phyloP scores from a whole-genome alignment of 2,888 invertebrate species.

The Megalurothrips usitatus region DNA sequence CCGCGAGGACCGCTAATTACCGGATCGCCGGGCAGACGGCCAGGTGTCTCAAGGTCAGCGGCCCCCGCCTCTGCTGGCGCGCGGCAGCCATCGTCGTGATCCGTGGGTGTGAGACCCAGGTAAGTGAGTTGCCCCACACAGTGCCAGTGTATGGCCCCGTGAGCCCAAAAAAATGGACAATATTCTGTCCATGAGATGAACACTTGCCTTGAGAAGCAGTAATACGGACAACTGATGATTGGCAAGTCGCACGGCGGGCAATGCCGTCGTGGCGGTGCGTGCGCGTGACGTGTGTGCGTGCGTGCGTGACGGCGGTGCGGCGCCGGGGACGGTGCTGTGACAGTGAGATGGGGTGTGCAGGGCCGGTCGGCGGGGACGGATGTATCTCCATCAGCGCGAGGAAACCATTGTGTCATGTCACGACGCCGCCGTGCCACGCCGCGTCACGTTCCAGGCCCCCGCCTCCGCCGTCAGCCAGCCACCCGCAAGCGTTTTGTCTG shows the following conservation, averaged over 20 bases:
- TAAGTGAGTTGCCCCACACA: too few relatives aligned
- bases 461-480: neutral
- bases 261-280: too few relatives aligned
- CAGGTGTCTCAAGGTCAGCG: constrained; percentile 19
- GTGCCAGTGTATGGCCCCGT: too few relatives aligned
- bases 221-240: too few relatives aligned
- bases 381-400: constrained; percentile 9
- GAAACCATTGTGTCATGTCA: constrained; percentile 20
- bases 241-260: too few relatives aligned
- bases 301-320: neutral
- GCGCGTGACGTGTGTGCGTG: too few relatives aligned
- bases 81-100: too few relatives aligned
- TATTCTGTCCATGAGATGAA: too few relatives aligned
- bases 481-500: constrained; percentile 20
- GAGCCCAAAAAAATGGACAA: too few relatives aligned
- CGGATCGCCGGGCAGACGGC: neutral
- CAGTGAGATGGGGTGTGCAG: neutral
- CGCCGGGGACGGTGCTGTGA: neutral
- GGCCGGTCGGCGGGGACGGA: neutral
- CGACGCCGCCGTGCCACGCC: neutral
- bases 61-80: neutral
- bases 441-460: neutral
- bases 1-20: neutral
- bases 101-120: too few relatives aligned
- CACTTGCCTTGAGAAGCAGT: too few relatives aligned